Conservation (phyloP, 2,113 vertebrate genomes). For the Chlamydotis undulata region DNA sequence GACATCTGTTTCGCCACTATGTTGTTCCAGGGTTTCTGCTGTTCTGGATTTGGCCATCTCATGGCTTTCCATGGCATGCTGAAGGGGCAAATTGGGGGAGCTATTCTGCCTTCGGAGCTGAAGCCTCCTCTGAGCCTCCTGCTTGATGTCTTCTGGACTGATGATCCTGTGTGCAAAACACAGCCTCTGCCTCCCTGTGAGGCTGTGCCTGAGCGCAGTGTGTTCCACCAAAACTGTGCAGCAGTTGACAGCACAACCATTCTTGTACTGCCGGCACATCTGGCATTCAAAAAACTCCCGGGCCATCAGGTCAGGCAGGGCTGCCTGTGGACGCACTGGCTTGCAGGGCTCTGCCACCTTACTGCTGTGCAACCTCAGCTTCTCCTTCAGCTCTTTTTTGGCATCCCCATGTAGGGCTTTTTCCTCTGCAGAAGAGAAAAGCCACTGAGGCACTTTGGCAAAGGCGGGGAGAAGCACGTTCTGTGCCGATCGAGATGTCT, state of each 20-base stretch:
- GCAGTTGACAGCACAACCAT: conserved; percentile 1
- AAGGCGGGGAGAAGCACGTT: conserved; percentile 76
- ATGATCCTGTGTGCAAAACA: conserved; percentile 62
- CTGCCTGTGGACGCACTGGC: conserved; percentile 75
- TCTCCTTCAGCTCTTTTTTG: conserved; percentile 83
- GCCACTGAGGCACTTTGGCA: conserved; percentile 77
- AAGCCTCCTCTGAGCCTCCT: conserved; percentile 81
- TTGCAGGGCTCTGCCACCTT: conserved; percentile 78
- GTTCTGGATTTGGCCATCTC: conserved; percentile 77
- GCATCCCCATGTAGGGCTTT: conserved; percentile 63
- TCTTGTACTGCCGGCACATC: conserved; percentile 25
- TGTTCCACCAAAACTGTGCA: conserved; percentile 13
- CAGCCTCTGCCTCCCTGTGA: conserved; percentile 27
- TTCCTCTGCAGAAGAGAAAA: conserved; percentile 78
- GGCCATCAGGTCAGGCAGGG: conserved; percentile 29
- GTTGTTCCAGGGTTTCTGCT: conserved; percentile 63
- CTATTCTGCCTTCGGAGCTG: conserved; percentile 86
- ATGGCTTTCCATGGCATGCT: conserved; percentile 29
- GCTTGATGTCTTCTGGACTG: conserved; percentile 85
- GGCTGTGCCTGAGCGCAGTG: not conserved
- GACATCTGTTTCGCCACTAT: not conserved
- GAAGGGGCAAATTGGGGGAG: conserved; percentile 78
- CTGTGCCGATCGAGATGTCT: conserved; percentile 39
- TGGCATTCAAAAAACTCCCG: conserved; percentile 43
- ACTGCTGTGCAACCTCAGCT: conserved; percentile 81